Base-by-base conservation (phyloP, 2,113 vertebrate genomes). In the Proterorhinus semilunaris region DNA sequence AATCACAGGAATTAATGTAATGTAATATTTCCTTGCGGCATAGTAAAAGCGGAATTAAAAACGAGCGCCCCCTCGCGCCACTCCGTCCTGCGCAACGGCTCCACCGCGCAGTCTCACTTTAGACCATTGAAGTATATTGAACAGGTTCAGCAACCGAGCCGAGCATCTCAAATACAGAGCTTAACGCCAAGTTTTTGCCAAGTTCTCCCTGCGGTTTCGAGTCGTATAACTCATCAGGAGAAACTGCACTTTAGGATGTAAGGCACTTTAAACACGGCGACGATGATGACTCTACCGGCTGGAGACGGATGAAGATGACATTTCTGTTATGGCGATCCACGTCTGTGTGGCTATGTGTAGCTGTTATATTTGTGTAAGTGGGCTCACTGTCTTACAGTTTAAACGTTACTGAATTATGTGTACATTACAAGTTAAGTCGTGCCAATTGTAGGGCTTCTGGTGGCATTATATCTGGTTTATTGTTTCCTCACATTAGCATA, bases 241-340 rank as follows among this genome's bases (percentile, higher is more conserved):
- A 50, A 43, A 67, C 42, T 17, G 12, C 2, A 6, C 42, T 36
- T 36, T 12, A 68, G 46, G 45, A 62, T 46, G 49, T n/a, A 16
- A 52, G 16, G 48, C 10, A 8, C n/a, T 72, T 69, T 55, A 48
- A 62, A 42, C 21, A 45, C 66, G 66, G 76, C 53, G 79, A 92
- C 70, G 59, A 92, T 92, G 59, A 92, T 92, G 91, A 83, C 71
- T 77, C 75, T 89, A 69, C 88, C 89, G 76, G 72, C 71, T 15
- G 90, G 90, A 85, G 72, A 86, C 54, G 89, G 88, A 90, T 90
- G 88, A 91, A 82, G 86, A 91, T 87, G 89, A 83, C 62, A 71
- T 74, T 71, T 67, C 54, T 83, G 82, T 76, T 83, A 69, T 82
- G 84, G 85, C 84, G 86, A 86, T 51, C 78, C 75, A 50, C 87